Conservation (phyloP, 1,140 invertebrate genomes). For the Trachelipus rathkii region DNA sequence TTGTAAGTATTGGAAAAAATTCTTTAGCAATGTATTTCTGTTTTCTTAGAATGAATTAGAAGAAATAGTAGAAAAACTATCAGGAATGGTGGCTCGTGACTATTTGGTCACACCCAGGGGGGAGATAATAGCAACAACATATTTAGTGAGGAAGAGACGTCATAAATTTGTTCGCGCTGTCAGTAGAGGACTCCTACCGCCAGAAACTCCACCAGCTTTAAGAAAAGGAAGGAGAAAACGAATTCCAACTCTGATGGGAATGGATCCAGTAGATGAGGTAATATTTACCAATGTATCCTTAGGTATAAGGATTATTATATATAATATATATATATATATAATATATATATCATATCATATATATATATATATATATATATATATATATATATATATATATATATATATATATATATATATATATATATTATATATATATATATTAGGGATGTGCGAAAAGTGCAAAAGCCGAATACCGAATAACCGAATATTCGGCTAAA, state of each 20-base stretch:
- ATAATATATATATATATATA: too few relatives aligned
- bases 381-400: conserved; percentile 22
- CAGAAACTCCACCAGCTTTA: conserved; percentile 59
- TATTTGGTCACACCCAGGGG: conserved; percentile 62
- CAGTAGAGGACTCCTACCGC: conserved; percentile 63
- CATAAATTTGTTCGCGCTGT: conserved; percentile 64
- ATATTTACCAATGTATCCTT: conserved; percentile 9
- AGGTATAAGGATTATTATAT: too few relatives aligned
- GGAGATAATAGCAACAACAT: conserved; percentile 61
- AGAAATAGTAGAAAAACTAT: conserved; percentile 63
- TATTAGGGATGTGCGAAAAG: too few relatives aligned
- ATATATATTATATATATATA: background rate
- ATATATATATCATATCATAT: too few relatives aligned
- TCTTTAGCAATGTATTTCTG: background rate
- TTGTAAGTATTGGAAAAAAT: too few relatives aligned
- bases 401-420: conserved; percentile 21
- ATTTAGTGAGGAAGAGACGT: conserved; percentile 58
- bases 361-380: conserved; percentile 7
- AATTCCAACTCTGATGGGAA: conserved; percentile 50
- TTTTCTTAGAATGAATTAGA: conserved; percentile 62
- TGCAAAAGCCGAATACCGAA: too few relatives aligned
- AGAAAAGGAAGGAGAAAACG: conserved; percentile 52
- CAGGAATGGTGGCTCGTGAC: conserved; percentile 62
- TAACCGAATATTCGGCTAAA: too few relatives aligned
- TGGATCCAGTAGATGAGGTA: conserved; percentile 53